Evolutionary conservation across 1,140 invertebrate species (phyloP).

Genomic region (Metaphire vulgaris): DNA sequence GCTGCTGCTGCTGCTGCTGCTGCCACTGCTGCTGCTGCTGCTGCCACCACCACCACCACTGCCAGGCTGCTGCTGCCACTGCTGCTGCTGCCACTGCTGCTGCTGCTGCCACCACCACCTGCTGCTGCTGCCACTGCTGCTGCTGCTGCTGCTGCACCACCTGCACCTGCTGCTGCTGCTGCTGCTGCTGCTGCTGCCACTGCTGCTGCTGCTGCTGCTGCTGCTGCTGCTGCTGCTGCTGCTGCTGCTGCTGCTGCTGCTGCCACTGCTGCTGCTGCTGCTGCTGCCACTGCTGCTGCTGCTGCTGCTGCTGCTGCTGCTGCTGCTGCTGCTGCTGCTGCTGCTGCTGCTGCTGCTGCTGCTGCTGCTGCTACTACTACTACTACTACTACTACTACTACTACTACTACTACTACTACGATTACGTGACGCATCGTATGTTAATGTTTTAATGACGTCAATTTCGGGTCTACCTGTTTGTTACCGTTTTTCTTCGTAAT

Average conservation of each 20-base stretch:
- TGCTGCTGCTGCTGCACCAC: neutral
- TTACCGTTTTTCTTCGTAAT: too few species aligned
- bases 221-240: conserved; percentile 8
- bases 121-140: conserved; percentile 5
- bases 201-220: conserved; percentile 8
- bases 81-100: neutral
- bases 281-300: too few species aligned
- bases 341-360: too few species aligned
- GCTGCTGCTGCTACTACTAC: neutral
- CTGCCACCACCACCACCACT: neutral
- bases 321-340: too few species aligned
- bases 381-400: neutral
- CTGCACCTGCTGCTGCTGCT: neutral
- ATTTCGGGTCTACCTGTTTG: too few species aligned
- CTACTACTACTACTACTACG: too few species aligned
- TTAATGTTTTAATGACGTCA: too few species aligned
- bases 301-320: too few species aligned
- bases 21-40: neutral
- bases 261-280: too few species aligned
- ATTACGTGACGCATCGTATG: too few species aligned
- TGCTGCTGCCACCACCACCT: neutral
- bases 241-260: conserved; percentile 8
- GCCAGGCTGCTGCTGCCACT: neutral
- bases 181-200: conserved; percentile 6
- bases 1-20: neutral